Evolutionary conservation across 2,797 vertebrate species (phyloP).

Genomic region (Arvicola amphibius): DNA sequence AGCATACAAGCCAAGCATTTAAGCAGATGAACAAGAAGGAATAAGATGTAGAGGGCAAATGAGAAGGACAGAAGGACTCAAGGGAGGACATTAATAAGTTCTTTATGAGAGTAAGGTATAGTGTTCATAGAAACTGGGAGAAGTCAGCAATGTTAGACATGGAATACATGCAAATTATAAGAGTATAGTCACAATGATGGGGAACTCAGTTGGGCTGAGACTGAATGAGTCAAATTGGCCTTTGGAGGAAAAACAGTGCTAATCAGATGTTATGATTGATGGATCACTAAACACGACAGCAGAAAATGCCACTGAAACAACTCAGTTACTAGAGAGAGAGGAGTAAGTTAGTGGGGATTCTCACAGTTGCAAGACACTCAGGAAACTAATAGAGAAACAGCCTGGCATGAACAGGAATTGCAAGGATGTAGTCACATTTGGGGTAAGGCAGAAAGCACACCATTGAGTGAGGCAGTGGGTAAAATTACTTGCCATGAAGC

Average conservation of each 20-base stretch:
- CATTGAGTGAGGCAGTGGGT: not conserved
- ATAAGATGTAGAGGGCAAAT: constrained; percentile 23
- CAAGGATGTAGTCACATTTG: not conserved
- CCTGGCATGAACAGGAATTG: not conserved
- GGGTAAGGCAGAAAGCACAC: not conserved
- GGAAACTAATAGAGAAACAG: constrained; percentile 3
- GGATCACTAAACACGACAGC: not conserved
- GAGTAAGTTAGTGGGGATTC: not conserved
- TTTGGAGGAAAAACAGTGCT: not conserved
- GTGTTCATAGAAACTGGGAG: not conserved
- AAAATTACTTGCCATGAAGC: not conserved
- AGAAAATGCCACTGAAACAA: not conserved
- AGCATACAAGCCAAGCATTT: constrained; percentile 28
- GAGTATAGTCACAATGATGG: not conserved
- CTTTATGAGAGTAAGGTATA: not conserved
- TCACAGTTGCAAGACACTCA: not conserved
- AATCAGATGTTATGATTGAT: not conserved
- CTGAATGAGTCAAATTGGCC: not conserved
- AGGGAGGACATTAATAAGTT: constrained; percentile 35
- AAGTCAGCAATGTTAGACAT: constrained; percentile 2
- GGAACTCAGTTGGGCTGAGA: not conserved
- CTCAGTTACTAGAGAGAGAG: not conserved
- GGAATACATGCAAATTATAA: not conserved
- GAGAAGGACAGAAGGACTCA: constrained; percentile 55
- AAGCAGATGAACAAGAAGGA: constrained; percentile 60